phyloP scores from a whole-genome alignment of 2,797 vertebrate genomes.

The Parotocinclus haroldoi region DNA sequence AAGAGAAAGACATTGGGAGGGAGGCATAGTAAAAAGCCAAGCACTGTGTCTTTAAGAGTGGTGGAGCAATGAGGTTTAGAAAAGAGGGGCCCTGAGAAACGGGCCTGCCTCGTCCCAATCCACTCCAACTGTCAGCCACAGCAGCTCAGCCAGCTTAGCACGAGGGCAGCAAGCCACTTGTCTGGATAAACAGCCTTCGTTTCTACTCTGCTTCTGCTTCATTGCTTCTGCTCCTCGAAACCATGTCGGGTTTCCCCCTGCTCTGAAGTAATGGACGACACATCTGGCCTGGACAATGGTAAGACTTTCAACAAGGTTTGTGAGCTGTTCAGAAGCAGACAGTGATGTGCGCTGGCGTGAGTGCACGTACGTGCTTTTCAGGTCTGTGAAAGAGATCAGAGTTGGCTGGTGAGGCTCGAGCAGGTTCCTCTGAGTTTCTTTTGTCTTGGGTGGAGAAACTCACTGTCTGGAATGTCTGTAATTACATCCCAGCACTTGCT shows the following conservation, averaged over 20 bases:
- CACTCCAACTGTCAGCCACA: slow-evolving; percentile 73
- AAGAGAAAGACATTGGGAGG: neutral
- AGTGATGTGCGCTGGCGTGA: slow-evolving; percentile 8
- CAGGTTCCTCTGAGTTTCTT: slow-evolving; percentile 21
- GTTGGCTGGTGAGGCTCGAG: slow-evolving; percentile 7
- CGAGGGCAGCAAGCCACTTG: slow-evolving; percentile 59
- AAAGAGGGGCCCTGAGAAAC: slow-evolving; percentile 72
- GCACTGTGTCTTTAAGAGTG: slow-evolving; percentile 80
- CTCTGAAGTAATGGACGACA: slow-evolving; percentile 70
- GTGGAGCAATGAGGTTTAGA: slow-evolving; percentile 70
- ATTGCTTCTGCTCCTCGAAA: slow-evolving; percentile 17
- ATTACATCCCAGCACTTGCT: slow-evolving; percentile 13
- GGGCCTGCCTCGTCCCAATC: slow-evolving; percentile 67
- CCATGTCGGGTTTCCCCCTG: slow-evolving; percentile 55
- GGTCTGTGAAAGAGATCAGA: slow-evolving; percentile 35
- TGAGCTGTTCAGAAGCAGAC: slow-evolving; percentile 20
- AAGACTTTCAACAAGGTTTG: slow-evolving; percentile 56
- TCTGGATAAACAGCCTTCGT: slow-evolving; percentile 21
- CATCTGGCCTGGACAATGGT: slow-evolving; percentile 72
- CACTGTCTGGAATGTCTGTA: slow-evolving; percentile 14
- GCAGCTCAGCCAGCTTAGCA: slow-evolving; percentile 57
- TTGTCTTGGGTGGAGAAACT: slow-evolving; percentile 17
- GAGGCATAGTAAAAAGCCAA: slow-evolving; percentile 59
- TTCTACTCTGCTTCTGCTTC: slow-evolving; percentile 1
- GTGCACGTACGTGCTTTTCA: neutral